Base-by-base conservation (phyloP, 2,888 invertebrate species). In the Clostera curtula region DNA sequence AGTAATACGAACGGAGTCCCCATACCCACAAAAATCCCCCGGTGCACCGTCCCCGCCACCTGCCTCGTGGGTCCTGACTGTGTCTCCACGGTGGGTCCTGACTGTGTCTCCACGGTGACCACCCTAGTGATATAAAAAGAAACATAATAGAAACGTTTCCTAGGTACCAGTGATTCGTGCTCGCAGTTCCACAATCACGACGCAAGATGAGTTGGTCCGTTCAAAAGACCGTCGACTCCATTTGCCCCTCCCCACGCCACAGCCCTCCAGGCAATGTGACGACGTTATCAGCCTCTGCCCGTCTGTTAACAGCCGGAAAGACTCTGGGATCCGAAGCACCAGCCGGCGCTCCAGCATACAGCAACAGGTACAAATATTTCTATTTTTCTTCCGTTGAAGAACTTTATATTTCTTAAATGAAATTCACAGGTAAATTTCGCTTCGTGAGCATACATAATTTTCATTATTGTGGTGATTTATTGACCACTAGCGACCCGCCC, bases 321-420 rank as follows among this genome's bases (percentile, higher is more conserved):
- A 95, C 69, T 95, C 94, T 1, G 95, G 95, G 6, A 95, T 95
- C 33, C 87, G 91, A 49, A 94, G 94, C 64, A 93, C 92, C 29
- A 94, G 94, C 49, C 85, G 94, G 3, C 85, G 94, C 33, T 93
- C 93, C 50, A 94, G 94, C 59, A 93, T 94, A 61, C 92, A 92
- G 53, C 93, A 93, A 50, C 93, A 93, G 88, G 93, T 93, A 26
- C 40, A 30, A 36, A 38, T 36, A 40, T 39, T 45, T 44, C 29
- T 43, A 26, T 49, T 32, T 43, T 28, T 36, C 38, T 23, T 52
- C 33, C 40, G 35, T 14, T 16, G n/a, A 20, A 18, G 20, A 37
- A 40, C 27, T n/a, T n/a, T n/a, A n/a, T n/a, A n/a, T n/a, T n/a
- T n/a, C n/a, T n/a, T n/a, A n/a, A n/a, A n/a, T n/a, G n/a, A n/a